Evolutionary conservation across 2,888 invertebrate genomes (phyloP).

Genomic region (Ptychoptera albimana): DNA sequence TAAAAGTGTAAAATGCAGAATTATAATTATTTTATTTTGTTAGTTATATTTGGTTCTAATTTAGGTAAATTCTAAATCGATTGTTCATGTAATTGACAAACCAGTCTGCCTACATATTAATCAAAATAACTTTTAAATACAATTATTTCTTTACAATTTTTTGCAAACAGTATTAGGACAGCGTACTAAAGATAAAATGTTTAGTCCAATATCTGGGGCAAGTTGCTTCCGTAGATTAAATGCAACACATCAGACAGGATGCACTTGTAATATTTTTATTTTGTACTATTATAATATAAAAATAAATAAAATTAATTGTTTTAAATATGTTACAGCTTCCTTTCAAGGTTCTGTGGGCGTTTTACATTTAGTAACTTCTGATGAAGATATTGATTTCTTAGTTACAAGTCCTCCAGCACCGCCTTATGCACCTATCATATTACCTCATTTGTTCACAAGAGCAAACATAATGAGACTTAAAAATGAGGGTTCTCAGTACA

Average conservation of each 20-base stretch:
- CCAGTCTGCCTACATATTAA: too few relatives aligned
- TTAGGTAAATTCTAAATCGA: too few relatives aligned
- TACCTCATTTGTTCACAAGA: slow-evolving; percentile 44
- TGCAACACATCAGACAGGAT: slow-evolving; percentile 90
- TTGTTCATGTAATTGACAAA: too few relatives aligned
- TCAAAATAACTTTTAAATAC: too few relatives aligned
- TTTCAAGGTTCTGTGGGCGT: slow-evolving; percentile 72
- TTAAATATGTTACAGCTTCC: slow-evolving; percentile 16
- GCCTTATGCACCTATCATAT: slow-evolving; percentile 64
- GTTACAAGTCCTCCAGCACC: slow-evolving; percentile 52
- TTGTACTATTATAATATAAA: background rate
- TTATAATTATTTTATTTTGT: too few relatives aligned
- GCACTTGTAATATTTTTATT: slow-evolving; percentile 52
- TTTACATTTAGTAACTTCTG: slow-evolving; percentile 50
- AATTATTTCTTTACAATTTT: background rate
- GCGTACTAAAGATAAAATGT: slow-evolving; percentile 67
- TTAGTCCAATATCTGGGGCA: slow-evolving; percentile 51
- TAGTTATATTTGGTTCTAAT: too few relatives aligned
- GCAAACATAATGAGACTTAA: slow-evolving; percentile 37
- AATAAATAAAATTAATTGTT: background rate
- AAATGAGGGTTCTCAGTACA: slow-evolving; percentile 32
- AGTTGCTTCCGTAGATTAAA: slow-evolving; percentile 84
- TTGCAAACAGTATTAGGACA: slow-evolving; percentile 32
- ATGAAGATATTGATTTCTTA: slow-evolving; percentile 58
- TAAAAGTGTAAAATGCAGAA: too few relatives aligned